A percentile compares a stretch with the other conserved stretches of the same genome.
phyloP scores from a whole-genome alignment of 2,888 invertebrate genomes.

The Cryptus viduatorius region DNA sequence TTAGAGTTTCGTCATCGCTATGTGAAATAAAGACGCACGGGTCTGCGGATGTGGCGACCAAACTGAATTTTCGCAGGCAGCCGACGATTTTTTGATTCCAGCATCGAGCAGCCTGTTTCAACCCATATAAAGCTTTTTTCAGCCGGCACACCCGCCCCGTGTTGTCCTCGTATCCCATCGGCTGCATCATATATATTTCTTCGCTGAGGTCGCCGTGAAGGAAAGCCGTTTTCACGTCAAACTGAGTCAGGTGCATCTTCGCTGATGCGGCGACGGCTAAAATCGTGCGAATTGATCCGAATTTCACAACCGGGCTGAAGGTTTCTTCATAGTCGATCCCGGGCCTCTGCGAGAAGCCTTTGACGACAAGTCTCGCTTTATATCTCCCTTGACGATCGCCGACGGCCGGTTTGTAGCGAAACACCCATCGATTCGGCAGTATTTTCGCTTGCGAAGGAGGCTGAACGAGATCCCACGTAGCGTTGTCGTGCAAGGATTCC shows the following conservation, averaged over 20 bases:
- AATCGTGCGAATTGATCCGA: conserved; percentile 53
- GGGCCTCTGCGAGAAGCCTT: conserved; percentile 45
- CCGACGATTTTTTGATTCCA: conserved; percentile 75
- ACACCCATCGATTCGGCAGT: conserved; percentile 53
- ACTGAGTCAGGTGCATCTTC: conserved; percentile 45
- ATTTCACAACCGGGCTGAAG: conserved; percentile 43
- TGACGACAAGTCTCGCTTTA: conserved; percentile 34
- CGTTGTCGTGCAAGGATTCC: conserved; percentile 40
- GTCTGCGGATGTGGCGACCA: conserved; percentile 68
- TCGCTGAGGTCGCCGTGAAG: conserved; percentile 62
- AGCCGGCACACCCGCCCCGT: no score
- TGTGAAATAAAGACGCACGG: no score
- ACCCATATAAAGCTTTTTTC: conserved; percentile 77
- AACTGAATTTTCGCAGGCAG: conserved; percentile 70
- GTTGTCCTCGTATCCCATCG: conserved; percentile 71
- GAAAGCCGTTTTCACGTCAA: conserved; percentile 64
- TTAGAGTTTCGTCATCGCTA: no score
- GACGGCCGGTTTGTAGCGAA: background rate
- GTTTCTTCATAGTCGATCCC: conserved; percentile 49
- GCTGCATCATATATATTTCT: conserved; percentile 67
- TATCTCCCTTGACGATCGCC: conserved; percentile 61
- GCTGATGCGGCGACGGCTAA: conserved; percentile 69
- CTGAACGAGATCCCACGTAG: conserved; percentile 51
- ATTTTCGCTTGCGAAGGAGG: conserved; percentile 2
- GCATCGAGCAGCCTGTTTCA: conserved; percentile 78